Base-by-base conservation (phyloP, 23 tunicate species). In the Phallusia fumigata region DNA sequence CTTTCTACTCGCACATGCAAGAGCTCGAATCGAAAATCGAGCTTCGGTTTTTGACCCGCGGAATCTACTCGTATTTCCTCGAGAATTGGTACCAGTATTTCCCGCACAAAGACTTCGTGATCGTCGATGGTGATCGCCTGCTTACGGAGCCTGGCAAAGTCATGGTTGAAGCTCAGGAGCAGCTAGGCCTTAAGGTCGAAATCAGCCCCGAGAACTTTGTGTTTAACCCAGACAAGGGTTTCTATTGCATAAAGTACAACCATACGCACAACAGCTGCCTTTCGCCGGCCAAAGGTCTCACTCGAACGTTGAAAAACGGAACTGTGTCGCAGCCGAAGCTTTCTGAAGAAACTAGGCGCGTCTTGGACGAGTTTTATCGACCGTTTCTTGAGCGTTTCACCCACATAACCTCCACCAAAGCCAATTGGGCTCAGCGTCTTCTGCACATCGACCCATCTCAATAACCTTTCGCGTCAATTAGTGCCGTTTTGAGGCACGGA, bases 21-120 rank as follows among this genome's bases (percentile, higher is more conserved):
- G 28, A 22, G 26, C 69, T 58, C 26, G 69, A 58, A 22, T 58
- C 69, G 5, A 58, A 21, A 24, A 58, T 58, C 13, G 69, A 58
- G 16, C 69, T 58, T 22, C 69, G 69, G 1, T 58, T 58, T 58
- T 21, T 58, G 28, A 58, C 69, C 8, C 69, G 69, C 3, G 69
- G 69, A 58, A 58, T 58, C 1, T 58, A 58, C 16, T 58, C 69
- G 2, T 58, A 58, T 58, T 58, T 58, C 69, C 69, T 58, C 69
- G 69, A 58, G 28, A 58, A 58, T 16, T 58, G 69, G 69, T 58
- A 58, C 69, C 28, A 58, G 69, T 24, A 21, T 24, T 58, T 58
- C 69, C 69, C 69, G 26, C 69, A 16, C 15, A 58, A 58, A 58
- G 69, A 58, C 69, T 58, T 58, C 16, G 69, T 58, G 26, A 58